Evolutionary conservation across 2,888 invertebrate genomes (phyloP).

Genomic region (Tinea trinotella): DNA sequence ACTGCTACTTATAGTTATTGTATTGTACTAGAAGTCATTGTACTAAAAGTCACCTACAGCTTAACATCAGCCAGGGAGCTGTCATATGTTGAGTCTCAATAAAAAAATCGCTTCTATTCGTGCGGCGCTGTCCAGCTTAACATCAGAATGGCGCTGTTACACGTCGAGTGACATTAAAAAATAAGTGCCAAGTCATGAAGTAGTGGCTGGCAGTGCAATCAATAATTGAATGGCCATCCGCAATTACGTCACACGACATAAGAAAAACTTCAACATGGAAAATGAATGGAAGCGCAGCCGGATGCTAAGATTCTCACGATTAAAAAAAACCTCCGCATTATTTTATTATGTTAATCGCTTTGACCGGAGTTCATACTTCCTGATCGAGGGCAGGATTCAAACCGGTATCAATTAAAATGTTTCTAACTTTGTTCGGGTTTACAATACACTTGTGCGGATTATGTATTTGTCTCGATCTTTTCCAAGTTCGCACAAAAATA

Average conservation of each 20-base stretch:
- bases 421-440: not conserved
- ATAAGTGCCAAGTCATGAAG: not conserved
- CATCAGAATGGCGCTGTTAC: too few relatives aligned
- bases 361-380: constrained; percentile 18
- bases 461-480: not conserved
- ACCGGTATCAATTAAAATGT: constrained; percentile 9
- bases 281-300: constrained; percentile 60
- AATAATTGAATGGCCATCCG: constrained; percentile 36
- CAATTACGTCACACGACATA: constrained; percentile 52
- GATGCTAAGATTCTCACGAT: constrained; percentile 61
- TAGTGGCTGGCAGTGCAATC: not conserved
- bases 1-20: too few relatives aligned
- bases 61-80: too few relatives aligned
- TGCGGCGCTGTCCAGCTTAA: too few relatives aligned
- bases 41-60: too few relatives aligned
- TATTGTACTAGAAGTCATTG: too few relatives aligned
- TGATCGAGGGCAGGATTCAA: constrained; percentile 18
- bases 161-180: too few relatives aligned
- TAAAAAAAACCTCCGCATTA: constrained; percentile 26
- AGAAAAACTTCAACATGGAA: constrained; percentile 56
- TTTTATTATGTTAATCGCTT: constrained; percentile 20
- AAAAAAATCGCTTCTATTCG: too few relatives aligned
- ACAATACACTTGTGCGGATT: too few relatives aligned
- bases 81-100: too few relatives aligned
- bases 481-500: too few relatives aligned